A percentile compares a stretch with the other conserved stretches of the same genome.
These are phyloP conservation scores for Anadara kagoshimensis DNA, from an alignment of 1,140 invertebrate species.

Conservation along the genomic window DNA sequence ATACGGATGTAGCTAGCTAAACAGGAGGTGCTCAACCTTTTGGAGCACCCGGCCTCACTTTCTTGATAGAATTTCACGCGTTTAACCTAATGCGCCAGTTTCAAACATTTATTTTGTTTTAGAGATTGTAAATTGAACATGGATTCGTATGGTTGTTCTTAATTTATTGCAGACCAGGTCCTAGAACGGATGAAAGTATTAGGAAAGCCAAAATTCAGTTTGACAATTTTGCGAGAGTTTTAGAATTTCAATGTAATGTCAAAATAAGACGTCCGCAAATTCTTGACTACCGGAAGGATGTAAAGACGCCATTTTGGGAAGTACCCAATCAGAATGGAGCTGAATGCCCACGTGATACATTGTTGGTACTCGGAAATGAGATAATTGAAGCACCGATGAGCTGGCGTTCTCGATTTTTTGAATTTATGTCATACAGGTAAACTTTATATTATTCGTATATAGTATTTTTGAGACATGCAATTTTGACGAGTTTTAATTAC, in stretches of 20 bases:
- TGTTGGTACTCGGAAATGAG: slow-evolving; percentile 12
- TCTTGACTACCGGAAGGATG: not conserved
- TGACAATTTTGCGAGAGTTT: slow-evolving; percentile 7
- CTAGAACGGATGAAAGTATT: not conserved
- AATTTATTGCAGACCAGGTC: not conserved
- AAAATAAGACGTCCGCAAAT: slow-evolving; percentile 2
- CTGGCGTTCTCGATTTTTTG: slow-evolving; percentile 1
- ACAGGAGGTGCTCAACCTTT: too few relatives aligned
- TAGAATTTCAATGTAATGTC: slow-evolving; percentile 5
- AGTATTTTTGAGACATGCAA: too few relatives aligned
- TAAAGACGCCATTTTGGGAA: slow-evolving; percentile 7
- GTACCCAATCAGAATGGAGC: not conserved
- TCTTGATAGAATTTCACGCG: too few relatives aligned
- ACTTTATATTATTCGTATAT: too few relatives aligned
- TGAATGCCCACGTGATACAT: slow-evolving; percentile 9
- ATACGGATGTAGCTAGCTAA: too few relatives aligned
- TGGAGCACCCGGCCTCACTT: too few relatives aligned
- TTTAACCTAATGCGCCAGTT: too few relatives aligned
- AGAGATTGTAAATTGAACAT: too few relatives aligned
- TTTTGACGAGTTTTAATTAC: too few relatives aligned
- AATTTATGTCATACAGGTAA: slow-evolving; percentile 15
- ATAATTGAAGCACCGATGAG: slow-evolving; percentile 11
- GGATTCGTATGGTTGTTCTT: too few relatives aligned
- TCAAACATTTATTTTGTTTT: too few relatives aligned
- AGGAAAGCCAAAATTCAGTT: not conserved